Base-by-base conservation (phyloP, 2,113 vertebrate species). In the Grantiella picta region DNA sequence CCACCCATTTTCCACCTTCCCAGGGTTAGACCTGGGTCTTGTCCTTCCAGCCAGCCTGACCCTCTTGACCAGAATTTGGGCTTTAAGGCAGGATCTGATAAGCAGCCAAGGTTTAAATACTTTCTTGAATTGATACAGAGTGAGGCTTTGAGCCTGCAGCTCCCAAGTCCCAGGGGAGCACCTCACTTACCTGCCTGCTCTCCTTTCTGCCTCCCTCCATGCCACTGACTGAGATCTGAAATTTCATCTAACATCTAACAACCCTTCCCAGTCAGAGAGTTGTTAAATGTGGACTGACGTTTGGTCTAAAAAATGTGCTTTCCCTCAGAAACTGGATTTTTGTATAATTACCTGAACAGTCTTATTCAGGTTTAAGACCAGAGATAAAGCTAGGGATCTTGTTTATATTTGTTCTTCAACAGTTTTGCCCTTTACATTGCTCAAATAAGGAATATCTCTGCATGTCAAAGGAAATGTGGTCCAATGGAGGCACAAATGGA, bases 1-100 rank as follows among this genome's bases (percentile, higher is more conserved):
- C 11, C 22, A 68, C 18, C 5, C 0, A 0, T 44, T 47, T 75
- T 75, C 18, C 66, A 69, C 27, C 31, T 10, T 54, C 24, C 28
- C 31, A 75, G 24, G 20, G 3, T 35, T 54, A 22, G 23, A 25
- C 4, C 13, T 1, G 1, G 2, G 9, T 24, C 33, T 8, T 31
- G 16, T 31, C 22, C 23, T 93, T 80, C 63, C 61, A 21, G 23
- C 13, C 45, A 54, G 22, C 24, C 72, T 80, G 49, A 90, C 49
- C n/a, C 12, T 35, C 35, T 15, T 21, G 61, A 56, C 25, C 45
- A 65, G 47, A 87, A 76, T 66, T 65, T 1, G 0, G 27, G 16
- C 27, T 2, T 59, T 73, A 40, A 59, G 21, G 29, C 12, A 65
- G 29, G 27, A 85, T 71, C 31, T 68, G 75, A 38, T 63, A 61